These are phyloP conservation scores for Andrena marginata DNA, from an alignment of 2,888 invertebrate genomes.

Conservation along the genomic window DNA sequence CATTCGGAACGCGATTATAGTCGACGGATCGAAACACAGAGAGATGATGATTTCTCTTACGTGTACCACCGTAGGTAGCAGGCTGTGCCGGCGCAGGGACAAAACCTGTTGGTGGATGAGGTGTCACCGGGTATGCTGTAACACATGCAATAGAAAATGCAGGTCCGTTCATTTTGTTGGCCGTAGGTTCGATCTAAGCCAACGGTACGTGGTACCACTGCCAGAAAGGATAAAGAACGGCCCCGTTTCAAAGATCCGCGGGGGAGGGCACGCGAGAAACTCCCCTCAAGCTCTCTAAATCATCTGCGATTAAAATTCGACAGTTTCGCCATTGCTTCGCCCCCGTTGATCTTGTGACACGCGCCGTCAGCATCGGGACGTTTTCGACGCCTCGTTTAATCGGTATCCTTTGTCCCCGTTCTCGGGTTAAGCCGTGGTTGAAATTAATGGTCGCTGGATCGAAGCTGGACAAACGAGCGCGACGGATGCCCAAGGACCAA, in stretches of 20 bases:
- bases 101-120: constrained; percentile 84
- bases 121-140: constrained; percentile 84
- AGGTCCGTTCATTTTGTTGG: constrained; percentile 67
- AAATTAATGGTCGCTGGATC: no score
- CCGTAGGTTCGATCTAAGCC: constrained; percentile 75
- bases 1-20: not conserved
- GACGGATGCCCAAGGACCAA: not conserved
- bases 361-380: constrained; percentile 69
- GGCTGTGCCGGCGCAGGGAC: constrained; percentile 84
- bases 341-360: constrained; percentile 63
- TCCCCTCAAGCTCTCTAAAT: not conserved
- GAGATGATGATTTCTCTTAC: constrained; percentile 53
- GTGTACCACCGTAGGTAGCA: constrained; percentile 82
- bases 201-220: constrained; percentile 83
- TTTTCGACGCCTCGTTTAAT: constrained; percentile 48
- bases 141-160: constrained; percentile 79
- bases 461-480: not conserved
- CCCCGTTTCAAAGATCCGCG: constrained; percentile 49
- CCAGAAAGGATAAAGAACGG: constrained; percentile 74
- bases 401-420: not conserved
- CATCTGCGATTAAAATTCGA: not conserved
- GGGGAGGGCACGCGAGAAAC: not conserved
- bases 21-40: constrained; percentile 35
- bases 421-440: not conserved
- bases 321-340: constrained; percentile 10